A percentile compares a stretch with the other conserved stretches of the same genome.
Evolutionary conservation across 2,797 vertebrate species (phyloP).

Genomic region (Anguilla megastoma): DNA sequence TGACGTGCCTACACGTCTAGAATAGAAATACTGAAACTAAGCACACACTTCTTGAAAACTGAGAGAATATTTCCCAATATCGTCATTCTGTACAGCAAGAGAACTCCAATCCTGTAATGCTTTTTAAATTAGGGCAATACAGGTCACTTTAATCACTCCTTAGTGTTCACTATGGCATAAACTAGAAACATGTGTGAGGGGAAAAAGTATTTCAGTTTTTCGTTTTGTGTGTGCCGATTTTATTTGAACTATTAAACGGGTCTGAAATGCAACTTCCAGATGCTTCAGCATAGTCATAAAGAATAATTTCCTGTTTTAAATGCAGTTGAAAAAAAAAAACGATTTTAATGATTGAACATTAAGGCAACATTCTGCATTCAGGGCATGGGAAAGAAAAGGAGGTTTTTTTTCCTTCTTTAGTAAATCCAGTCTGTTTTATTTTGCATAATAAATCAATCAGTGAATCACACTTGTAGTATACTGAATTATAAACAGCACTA

Average conservation of each 20-base stretch:
- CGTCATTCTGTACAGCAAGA: constrained; percentile 17
- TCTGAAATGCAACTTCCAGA: constrained; percentile 36
- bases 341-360: constrained; percentile 35
- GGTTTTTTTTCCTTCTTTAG: background rate
- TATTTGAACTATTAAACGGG: constrained; percentile 37
- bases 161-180: constrained; percentile 20
- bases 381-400: background rate
- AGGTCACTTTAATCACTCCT: constrained; percentile 28
- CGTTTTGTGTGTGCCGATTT: constrained; percentile 38
- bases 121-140: constrained; percentile 18
- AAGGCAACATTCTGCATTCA: background rate
- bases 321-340: constrained; percentile 22
- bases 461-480: background rate
- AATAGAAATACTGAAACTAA: background rate
- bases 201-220: constrained; percentile 23
- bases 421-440: background rate
- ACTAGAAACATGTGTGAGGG: constrained; percentile 32
- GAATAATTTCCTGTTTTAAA: constrained; percentile 24
- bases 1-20: background rate
- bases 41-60: background rate
- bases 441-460: background rate
- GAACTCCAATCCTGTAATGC: constrained; percentile 23
- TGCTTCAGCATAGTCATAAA: constrained; percentile 23
- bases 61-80: background rate
- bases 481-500: background rate